phyloP scores from a whole-genome alignment of 2,797 vertebrate species.

The Smutsia temminckii region DNA sequence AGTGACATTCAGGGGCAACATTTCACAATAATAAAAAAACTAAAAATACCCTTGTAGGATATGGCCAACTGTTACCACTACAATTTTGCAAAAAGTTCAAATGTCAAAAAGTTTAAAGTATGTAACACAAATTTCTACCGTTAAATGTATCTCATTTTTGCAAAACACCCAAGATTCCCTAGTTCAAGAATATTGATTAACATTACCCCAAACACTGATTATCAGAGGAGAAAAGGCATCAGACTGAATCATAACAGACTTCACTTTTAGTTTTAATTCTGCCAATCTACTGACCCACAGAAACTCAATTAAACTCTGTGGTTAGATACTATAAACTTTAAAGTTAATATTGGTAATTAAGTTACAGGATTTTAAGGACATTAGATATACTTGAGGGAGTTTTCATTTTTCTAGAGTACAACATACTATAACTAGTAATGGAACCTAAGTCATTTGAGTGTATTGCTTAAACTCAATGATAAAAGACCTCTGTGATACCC shows the following conservation, averaged over 20 bases:
- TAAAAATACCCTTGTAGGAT: neutral
- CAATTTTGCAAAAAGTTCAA: neutral
- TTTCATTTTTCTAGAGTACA: neutral
- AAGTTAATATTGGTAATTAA: neutral
- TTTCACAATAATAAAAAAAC: slow-evolving; percentile 18
- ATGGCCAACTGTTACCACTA: neutral
- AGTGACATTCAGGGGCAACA: neutral
- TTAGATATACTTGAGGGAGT: neutral
- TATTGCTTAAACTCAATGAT: neutral
- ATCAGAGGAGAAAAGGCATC: neutral
- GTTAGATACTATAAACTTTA: neutral
- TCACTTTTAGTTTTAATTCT: neutral
- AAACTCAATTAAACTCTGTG: neutral
- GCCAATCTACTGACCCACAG: neutral
- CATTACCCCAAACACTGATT: neutral
- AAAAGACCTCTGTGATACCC: neutral
- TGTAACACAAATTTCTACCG: neutral
- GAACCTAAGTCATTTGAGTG: neutral
- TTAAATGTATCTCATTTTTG: neutral
- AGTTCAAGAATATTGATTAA: slow-evolving; percentile 6
- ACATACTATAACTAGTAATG: neutral
- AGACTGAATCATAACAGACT: neutral
- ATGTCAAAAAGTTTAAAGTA: slow-evolving; percentile 16
- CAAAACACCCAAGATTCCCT: neutral
- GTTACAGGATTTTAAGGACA: neutral